Base-by-base conservation (phyloP, 2,888 invertebrate genomes). In the Entomobrya proxima region DNA sequence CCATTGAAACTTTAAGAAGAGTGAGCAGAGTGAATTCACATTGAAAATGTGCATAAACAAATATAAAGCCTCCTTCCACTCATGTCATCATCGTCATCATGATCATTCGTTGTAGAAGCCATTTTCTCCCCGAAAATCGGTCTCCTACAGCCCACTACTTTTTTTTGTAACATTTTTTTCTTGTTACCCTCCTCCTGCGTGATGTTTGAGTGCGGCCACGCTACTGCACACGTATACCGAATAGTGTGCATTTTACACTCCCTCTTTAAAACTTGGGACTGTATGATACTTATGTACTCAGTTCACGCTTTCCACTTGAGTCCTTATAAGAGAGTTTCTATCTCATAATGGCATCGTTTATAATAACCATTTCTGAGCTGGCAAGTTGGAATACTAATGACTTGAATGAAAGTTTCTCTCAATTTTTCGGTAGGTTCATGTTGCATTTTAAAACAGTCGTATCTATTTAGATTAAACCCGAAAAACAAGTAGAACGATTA, bases 71-170 rank as follows among this genome's bases (percentile, higher is more conserved):
- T 72, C 32, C 52, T 44, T 52, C 24, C 52, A 72, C 40, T 69
- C 69, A 55, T 55, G 55, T 55, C 64, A 77, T 75, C 82, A 64
- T 75, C 64, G 44, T 69, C 69, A 69, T 69, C 69, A 69, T 69
- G 47, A 69, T 30, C 47, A 69, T 30, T 61, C 24, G 24, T 69
- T 35, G 69, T 74, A 50, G 55, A 78, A 84, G 58, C 69, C 77
- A 72, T 77, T 84, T 83, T 78, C 77, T 76, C 69, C 81, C 77
- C 77, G 72, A 84, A 84, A 77, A 84, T 84, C 77, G 84, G 84
- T 84, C 84, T 84, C 58, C 67, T 18, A 76, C 75, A 82, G 52
- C 69, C 67, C 67, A 76, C 64, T 55, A 76, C 64, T 75, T 75
- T 82, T 72, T 52, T 55, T 50, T 24, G 40, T 67, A 69, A 27